Percentiles rank a stretch among this genome's conserved stretches.
Conservation (phyloP, 2,113 vertebrate species). For the Opisthocomus hoazin region DNA sequence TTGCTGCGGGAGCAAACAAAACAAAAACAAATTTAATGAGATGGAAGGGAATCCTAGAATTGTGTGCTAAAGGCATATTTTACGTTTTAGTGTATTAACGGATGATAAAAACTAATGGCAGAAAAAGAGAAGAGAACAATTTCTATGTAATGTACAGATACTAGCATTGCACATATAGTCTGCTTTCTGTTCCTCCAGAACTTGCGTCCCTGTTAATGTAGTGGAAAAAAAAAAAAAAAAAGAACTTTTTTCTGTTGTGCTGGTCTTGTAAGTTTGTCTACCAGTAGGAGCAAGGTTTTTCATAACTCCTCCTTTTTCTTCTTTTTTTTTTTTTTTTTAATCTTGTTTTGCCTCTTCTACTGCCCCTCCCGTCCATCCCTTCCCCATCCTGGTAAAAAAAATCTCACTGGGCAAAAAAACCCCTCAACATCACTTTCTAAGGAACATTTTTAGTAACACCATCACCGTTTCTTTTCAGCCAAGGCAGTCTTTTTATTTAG, state of each 20-base stretch:
- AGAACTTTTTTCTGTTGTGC: constrained; percentile 87
- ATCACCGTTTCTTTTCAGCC: constrained; percentile 73
- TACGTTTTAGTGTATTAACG: constrained; percentile 90
- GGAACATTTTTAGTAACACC: constrained; percentile 77
- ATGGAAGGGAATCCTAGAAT: constrained; percentile 81
- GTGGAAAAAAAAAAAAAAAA: constrained; percentile 78
- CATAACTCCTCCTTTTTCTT: constrained; percentile 23
- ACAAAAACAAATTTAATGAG: constrained; percentile 68
- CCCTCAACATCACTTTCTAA: constrained; percentile 66
- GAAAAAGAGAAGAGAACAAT: constrained; percentile 85
- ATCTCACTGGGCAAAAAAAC: constrained; percentile 61
- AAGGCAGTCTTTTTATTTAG: constrained; percentile 72
- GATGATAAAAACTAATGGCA: constrained; percentile 92
- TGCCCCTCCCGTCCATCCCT: background rate
- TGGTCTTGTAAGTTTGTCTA: constrained; percentile 89
- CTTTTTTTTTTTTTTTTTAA: constrained; percentile 4
- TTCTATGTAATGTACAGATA: constrained; percentile 99
- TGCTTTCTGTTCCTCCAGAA: constrained; percentile 89
- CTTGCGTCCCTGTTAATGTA: constrained; percentile 93
- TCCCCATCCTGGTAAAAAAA: background rate
- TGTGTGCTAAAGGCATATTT: constrained; percentile 86
- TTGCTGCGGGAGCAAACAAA: constrained; percentile 74
- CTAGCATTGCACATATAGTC: constrained; percentile 96
- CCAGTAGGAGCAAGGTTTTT: constrained; percentile 77
- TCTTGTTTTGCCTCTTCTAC: constrained; percentile 10